These are phyloP conservation scores for Clarias macrocephalus DNA, from an alignment of 2,113 vertebrate species.

Conservation along the genomic window DNA sequence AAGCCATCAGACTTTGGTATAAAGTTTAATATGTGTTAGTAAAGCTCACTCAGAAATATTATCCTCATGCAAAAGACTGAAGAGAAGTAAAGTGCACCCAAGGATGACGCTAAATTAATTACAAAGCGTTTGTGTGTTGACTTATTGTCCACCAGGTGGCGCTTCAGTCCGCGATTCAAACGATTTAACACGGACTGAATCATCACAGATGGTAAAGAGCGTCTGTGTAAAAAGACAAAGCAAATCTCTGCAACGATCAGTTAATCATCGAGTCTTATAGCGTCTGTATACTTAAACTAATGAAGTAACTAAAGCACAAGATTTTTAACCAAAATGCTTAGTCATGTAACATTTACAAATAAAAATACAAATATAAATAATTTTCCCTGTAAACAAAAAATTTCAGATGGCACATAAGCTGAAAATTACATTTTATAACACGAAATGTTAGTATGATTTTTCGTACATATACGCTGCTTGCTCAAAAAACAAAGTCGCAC, in stretches of 20 bases:
- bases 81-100: background rate
- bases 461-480: too few relatives aligned
- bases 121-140: background rate
- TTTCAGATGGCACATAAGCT: too few relatives aligned
- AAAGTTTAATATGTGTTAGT: background rate
- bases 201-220: background rate
- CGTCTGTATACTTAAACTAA: background rate
- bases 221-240: background rate
- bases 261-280: background rate
- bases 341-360: too few relatives aligned
- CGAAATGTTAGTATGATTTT: too few relatives aligned
- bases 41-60: background rate
- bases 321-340: background rate
- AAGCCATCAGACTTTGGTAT: background rate
- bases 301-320: background rate
- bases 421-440: too few relatives aligned
- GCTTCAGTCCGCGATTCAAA: conserved; percentile 7
- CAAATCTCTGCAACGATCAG: background rate
- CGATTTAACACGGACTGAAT: background rate
- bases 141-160: conserved; percentile 22
- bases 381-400: too few relatives aligned
- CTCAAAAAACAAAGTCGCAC: too few relatives aligned
- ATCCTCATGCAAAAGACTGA: background rate
- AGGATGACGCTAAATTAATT: background rate
- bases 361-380: too few relatives aligned